Percentiles rank a stretch among this genome's conserved stretches.
Conservation (phyloP, 1,140 invertebrate species). For the Battus philenor region DNA sequence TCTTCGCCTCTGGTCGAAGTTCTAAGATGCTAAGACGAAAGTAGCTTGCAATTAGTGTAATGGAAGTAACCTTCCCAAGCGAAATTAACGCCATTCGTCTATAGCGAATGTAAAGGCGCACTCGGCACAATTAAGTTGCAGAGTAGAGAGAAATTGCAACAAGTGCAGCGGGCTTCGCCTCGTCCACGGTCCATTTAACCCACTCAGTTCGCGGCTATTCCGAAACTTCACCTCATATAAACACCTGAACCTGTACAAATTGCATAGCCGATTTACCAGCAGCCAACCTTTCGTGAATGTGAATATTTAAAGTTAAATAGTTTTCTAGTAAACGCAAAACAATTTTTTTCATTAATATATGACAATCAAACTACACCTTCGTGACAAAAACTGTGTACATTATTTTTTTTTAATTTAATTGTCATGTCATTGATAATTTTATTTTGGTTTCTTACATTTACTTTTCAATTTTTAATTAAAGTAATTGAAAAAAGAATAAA, state of each 20-base stretch:
- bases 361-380: too few species aligned
- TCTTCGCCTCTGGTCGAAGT: constrained; percentile 52
- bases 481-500: too few species aligned
- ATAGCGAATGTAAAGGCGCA: constrained; percentile 61
- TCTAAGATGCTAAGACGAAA: constrained; percentile 69
- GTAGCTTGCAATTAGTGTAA: constrained; percentile 72
- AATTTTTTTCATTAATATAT: too few species aligned
- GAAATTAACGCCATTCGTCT: constrained; percentile 71
- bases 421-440: too few species aligned
- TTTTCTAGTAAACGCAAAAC: too few species aligned
- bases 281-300: too few species aligned
- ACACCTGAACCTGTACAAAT: constrained; percentile 38
- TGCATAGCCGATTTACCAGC: constrained; percentile 39
- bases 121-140: constrained; percentile 69
- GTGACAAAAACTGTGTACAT: too few species aligned
- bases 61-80: constrained; percentile 61
- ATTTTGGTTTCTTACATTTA: too few species aligned
- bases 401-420: too few species aligned
- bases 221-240: constrained; percentile 44
- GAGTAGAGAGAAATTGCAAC: constrained; percentile 70
- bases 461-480: too few species aligned
- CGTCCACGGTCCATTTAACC: constrained; percentile 70
- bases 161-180: constrained; percentile 59
- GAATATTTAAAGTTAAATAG: too few species aligned
- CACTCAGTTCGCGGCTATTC: constrained; percentile 51